Conservation (phyloP, 2,797 vertebrate genomes). For the Lycodopsis pacificus region DNA sequence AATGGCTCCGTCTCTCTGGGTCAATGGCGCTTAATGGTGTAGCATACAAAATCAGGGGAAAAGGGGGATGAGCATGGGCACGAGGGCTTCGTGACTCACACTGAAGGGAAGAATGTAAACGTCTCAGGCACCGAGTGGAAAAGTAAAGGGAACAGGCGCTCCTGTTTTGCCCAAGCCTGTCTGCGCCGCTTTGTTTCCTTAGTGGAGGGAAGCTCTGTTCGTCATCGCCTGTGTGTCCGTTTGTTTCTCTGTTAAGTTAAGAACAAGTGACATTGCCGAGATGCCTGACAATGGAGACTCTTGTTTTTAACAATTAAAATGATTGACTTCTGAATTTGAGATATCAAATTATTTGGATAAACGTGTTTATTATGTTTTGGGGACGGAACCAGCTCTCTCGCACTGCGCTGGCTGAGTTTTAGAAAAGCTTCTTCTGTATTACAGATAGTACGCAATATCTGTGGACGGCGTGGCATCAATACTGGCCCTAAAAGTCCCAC, state of each 20-base stretch:
- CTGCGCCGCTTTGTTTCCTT: neutral
- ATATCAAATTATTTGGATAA: neutral
- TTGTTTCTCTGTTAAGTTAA: slow-evolving; percentile 2
- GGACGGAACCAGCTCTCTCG: slow-evolving; percentile 1
- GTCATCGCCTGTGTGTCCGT: neutral
- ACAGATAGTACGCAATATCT: slow-evolving; percentile 41
- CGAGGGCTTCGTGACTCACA: slow-evolving; percentile 14
- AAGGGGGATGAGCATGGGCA: neutral
- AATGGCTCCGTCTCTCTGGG: slow-evolving; percentile 67
- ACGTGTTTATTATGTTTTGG: slow-evolving; percentile 27
- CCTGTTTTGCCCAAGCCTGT: neutral
- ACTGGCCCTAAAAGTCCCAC: slow-evolving; percentile 61
- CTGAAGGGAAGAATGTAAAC: slow-evolving; percentile 19
- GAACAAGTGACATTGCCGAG: neutral
- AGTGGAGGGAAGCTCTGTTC: slow-evolving; percentile 7
- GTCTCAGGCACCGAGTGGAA: neutral
- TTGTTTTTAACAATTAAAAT: slow-evolving; percentile 19
- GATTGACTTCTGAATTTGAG: slow-evolving; percentile 24
- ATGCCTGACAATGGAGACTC: neutral
- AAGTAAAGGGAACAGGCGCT: neutral
- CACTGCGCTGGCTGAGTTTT: slow-evolving; percentile 2
- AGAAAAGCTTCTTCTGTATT: slow-evolving; percentile 44
- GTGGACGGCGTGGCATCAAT: slow-evolving; percentile 54
- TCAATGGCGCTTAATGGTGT: slow-evolving; percentile 54
- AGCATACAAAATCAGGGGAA: slow-evolving; percentile 44